A percentile compares a stretch with the other conserved stretches of the same genome.
Conservation (phyloP, 2,113 vertebrate species). For the Stomatorhinus ivindoensis region DNA sequence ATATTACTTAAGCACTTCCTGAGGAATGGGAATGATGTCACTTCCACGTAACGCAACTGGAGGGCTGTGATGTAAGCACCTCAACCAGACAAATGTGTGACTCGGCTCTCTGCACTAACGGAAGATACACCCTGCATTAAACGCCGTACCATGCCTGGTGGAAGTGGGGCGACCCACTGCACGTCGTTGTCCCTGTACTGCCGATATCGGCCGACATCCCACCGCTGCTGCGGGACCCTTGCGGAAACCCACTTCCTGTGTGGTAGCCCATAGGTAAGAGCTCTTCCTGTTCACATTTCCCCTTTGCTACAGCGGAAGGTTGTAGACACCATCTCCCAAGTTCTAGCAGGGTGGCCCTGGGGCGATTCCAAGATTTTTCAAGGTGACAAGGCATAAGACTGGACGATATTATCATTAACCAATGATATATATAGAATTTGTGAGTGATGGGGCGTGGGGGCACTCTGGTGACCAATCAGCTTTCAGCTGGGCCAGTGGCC, state of each 20-base stretch:
- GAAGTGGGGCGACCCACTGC: neutral
- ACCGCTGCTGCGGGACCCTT: neutral
- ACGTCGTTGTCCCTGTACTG: no score
- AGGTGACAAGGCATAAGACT: neutral
- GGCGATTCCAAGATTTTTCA: neutral
- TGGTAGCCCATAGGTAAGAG: slow-evolving; percentile 19
- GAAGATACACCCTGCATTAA: neutral
- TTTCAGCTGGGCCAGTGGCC: neutral
- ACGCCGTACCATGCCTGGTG: neutral
- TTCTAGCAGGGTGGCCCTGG: neutral
- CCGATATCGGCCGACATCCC: neutral
- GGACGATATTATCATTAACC: neutral
- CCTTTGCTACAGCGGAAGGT: neutral
- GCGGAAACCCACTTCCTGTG: slow-evolving; percentile 29
- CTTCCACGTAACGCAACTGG: neutral
- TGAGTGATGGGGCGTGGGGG: neutral
- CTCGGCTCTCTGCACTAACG: neutral
- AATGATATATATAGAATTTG: neutral
- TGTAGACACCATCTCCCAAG: neutral
- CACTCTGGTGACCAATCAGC: neutral
- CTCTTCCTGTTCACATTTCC: slow-evolving; percentile 5
- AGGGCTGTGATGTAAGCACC: neutral
- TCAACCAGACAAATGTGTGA: neutral
- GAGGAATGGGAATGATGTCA: neutral
- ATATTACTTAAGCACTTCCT: neutral